Conservation (phyloP, 2,888 invertebrate genomes). For the Allacma fusca region DNA sequence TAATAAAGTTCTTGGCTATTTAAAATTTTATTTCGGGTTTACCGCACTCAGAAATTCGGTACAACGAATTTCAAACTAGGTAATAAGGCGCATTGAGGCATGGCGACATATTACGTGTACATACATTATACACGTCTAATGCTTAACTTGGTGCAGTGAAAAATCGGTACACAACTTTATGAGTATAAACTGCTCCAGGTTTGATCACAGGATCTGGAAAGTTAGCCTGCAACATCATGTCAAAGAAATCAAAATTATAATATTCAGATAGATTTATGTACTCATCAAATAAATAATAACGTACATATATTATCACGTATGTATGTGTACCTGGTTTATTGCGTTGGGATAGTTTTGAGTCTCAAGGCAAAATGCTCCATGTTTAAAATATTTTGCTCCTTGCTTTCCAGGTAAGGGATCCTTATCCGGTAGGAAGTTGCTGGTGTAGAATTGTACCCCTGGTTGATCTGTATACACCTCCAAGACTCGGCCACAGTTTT, state of each 20-base stretch:
- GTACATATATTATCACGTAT: too few species aligned
- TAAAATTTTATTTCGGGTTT: too few species aligned
- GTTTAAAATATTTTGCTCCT: conserved; percentile 75
- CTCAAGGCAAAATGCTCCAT: conserved; percentile 86
- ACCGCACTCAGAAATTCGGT: too few species aligned
- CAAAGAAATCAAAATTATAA: too few species aligned
- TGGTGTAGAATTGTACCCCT: conserved; percentile 89
- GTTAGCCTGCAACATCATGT: conserved; percentile 70
- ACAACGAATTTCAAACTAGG: too few species aligned
- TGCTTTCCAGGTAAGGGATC: conserved; percentile 74
- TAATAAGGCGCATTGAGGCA: too few species aligned
- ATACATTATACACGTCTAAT: too few species aligned
- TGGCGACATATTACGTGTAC: too few species aligned
- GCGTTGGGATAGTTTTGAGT: conserved; percentile 94
- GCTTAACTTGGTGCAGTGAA: conserved; percentile 76
- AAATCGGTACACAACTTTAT: conserved; percentile 81
- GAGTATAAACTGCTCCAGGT: conserved; percentile 77
- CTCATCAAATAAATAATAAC: too few species aligned
- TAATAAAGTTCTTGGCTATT: too few species aligned
- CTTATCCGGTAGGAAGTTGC: conserved; percentile 73
- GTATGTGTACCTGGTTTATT: conserved; percentile 75
- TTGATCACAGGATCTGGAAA: conserved; percentile 78
- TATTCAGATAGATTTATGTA: too few species aligned
- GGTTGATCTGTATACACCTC: conserved; percentile 87
- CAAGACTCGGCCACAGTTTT: conserved; percentile 75